These are phyloP conservation scores for Pogonognathellus flavescens DNA, from an alignment of 1,140 invertebrate genomes.

Conservation along the genomic window DNA sequence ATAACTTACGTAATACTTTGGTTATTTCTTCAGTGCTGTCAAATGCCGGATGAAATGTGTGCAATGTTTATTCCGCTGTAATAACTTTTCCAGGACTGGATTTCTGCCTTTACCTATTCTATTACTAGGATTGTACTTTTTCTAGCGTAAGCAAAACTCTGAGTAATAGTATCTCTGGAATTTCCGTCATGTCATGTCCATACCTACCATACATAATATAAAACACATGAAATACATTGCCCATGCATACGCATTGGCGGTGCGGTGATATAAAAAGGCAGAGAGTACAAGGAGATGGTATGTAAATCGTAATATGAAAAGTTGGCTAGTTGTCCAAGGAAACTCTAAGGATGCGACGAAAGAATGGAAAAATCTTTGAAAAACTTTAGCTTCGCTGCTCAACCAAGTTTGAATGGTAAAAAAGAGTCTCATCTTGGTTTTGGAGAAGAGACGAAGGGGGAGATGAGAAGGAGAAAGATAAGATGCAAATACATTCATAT, in stretches of 20 bases:
- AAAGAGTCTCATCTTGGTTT: not conserved
- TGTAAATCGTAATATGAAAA: slow-evolving; percentile 45
- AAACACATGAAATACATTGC: not conserved
- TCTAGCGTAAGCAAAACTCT: too few species aligned
- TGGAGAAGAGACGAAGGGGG: not conserved
- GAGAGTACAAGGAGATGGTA: not conserved
- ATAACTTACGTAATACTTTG: too few species aligned
- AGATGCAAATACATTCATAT: slow-evolving; percentile 38
- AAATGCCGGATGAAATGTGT: too few species aligned
- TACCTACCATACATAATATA: too few species aligned
- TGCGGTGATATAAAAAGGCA: not conserved
- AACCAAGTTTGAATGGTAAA: not conserved
- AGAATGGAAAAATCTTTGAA: slow-evolving; percentile 29
- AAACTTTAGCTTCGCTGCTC: not conserved
- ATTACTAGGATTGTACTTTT: too few species aligned
- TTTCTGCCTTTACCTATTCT: too few species aligned
- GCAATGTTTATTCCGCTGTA: too few species aligned
- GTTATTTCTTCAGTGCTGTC: too few species aligned
- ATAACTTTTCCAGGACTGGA: too few species aligned
- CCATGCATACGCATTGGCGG: not conserved
- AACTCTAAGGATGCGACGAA: slow-evolving; percentile 20
- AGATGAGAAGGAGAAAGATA: not conserved
- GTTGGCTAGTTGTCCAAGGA: slow-evolving; percentile 43
- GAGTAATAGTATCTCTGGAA: too few species aligned
- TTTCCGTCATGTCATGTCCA: too few species aligned